Conservation (phyloP, 2,113 vertebrate species). For the Sinocyclocheilus maitianheensis region DNA sequence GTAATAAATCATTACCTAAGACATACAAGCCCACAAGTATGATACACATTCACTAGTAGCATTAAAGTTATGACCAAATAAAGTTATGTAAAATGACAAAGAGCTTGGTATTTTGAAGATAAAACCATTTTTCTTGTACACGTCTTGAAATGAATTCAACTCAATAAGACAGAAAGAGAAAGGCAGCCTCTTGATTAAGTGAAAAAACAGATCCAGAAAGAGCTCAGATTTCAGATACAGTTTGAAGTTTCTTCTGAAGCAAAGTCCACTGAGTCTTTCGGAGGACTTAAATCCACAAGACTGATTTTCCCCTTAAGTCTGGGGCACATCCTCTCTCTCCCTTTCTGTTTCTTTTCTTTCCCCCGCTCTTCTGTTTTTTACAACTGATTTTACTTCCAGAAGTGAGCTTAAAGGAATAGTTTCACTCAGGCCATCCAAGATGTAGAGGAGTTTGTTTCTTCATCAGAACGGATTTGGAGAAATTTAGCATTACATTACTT, state of each 20-base stretch:
- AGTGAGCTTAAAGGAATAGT: not conserved
- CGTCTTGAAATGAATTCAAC: not conserved
- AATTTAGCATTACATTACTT: no score
- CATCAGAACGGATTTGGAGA: no score
- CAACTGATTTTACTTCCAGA: not conserved
- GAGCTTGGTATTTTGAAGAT: conserved; percentile 20
- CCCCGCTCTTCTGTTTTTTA: not conserved
- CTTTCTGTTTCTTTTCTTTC: not conserved
- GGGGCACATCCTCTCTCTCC: conserved; percentile 25
- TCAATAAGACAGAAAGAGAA: not conserved
- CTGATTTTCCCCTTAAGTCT: conserved; percentile 20
- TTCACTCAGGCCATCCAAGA: no score
- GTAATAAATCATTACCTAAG: conserved; percentile 26
- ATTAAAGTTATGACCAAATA: conserved; percentile 8
- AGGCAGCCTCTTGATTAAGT: conserved; percentile 45
- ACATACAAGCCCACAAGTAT: not conserved
- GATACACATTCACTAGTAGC: conserved; percentile 42
- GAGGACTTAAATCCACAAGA: conserved; percentile 41
- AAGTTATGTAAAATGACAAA: conserved; percentile 35
- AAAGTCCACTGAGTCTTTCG: conserved; percentile 49
- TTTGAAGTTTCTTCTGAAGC: conserved; percentile 30
- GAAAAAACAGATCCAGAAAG: conserved; percentile 63
- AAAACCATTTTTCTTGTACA: not conserved
- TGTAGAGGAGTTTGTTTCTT: no score
- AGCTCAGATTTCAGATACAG: conserved; percentile 51